Evolutionary conservation across 92 coral and sea anemone genomes (phyloP).

Genomic region (Desmophyllum pertusum): DNA sequence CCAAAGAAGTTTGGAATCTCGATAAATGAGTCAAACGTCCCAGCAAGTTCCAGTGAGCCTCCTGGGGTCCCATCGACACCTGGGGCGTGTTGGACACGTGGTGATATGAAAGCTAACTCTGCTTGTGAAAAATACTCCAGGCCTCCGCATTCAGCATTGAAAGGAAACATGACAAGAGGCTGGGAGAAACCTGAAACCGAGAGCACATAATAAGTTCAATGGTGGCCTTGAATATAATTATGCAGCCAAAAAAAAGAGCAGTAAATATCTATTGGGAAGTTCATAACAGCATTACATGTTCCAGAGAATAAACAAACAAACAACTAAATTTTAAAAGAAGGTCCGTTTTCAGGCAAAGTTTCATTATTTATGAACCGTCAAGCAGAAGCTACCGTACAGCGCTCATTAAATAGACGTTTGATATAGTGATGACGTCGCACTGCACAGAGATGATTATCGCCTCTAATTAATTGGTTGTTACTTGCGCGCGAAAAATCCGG

Average conservation of each 20-base stretch:
- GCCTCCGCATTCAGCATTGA: conserved; percentile 37
- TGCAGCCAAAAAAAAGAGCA: background rate
- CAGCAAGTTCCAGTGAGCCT: conserved; percentile 65
- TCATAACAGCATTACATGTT: background rate
- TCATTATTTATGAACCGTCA: no score
- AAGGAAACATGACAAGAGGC: conserved; percentile 72
- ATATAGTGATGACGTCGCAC: no score
- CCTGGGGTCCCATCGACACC: conserved; percentile 54
- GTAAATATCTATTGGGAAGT: background rate
- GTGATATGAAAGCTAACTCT: conserved; percentile 10
- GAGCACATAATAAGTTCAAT: background rate
- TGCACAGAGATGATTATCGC: no score
- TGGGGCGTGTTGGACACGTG: conserved; percentile 26
- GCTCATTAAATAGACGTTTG: no score
- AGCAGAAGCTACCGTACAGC: no score
- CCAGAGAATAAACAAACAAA: background rate
- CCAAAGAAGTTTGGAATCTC: conserved; percentile 57
- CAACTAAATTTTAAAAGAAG: background rate
- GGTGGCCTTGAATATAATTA: background rate
- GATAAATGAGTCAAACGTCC: conserved; percentile 59
- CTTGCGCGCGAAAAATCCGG: no score
- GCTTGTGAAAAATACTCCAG: conserved; percentile 54
- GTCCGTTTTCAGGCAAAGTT: background rate
- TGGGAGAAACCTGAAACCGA: conserved; percentile 9
- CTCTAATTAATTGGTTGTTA: no score